Percentiles rank a stretch among this genome's conserved stretches.
Conservation (phyloP, 2,113 vertebrate species). For the Heliornis fulica region DNA sequence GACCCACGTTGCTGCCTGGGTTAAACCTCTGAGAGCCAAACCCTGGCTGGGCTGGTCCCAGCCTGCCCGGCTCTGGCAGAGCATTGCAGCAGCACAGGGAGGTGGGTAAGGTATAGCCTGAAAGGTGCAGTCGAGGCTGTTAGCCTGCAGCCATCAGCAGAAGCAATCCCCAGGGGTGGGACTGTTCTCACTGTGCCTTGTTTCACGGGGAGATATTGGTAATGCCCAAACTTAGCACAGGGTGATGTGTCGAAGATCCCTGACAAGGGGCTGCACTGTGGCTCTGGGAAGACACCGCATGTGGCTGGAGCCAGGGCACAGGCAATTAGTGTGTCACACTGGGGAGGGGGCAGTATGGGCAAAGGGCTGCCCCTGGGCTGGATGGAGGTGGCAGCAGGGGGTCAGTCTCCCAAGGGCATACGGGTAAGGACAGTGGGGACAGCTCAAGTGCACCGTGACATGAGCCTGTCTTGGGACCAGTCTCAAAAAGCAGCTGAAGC, state of each 20-base stretch:
- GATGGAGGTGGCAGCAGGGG: background rate
- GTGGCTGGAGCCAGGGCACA: background rate
- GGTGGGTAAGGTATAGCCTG: background rate
- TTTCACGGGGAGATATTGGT: background rate
- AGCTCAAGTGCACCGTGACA: background rate
- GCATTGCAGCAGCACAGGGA: background rate
- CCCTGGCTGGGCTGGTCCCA: background rate
- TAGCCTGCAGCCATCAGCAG: background rate
- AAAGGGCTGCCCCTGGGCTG: background rate
- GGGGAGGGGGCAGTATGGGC: background rate
- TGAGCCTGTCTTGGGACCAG: background rate
- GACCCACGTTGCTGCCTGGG: background rate
- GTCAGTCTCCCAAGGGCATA: background rate
- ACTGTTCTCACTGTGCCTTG: background rate
- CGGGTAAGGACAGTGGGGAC: background rate
- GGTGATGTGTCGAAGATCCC: background rate
- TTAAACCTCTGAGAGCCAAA: background rate
- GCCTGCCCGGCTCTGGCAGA: background rate
- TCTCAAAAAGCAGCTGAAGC: background rate
- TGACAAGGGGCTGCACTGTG: background rate
- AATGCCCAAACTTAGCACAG: background rate
- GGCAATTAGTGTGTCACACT: accelerated
- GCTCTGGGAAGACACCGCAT: background rate
- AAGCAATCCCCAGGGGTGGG: background rate
- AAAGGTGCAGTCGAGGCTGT: background rate